A percentile compares a stretch with the other conserved stretches of the same genome.
These are phyloP conservation scores for Promerops cafer DNA, from an alignment of 2,113 vertebrate species.

Conservation along the genomic window DNA sequence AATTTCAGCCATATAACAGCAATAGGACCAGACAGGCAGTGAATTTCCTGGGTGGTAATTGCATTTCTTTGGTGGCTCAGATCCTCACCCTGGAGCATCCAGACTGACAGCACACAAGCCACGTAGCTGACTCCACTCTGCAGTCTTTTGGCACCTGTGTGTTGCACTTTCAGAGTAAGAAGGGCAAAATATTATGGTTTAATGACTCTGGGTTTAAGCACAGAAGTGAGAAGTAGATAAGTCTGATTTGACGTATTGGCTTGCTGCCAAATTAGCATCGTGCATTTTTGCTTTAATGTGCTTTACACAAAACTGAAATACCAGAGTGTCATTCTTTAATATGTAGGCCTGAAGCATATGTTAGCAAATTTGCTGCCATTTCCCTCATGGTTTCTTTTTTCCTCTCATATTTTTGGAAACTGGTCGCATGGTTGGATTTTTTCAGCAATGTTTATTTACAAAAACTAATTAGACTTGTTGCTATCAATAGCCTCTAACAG, in stretches of 20 bases:
- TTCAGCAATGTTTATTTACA: constrained; percentile 24
- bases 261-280: not conserved
- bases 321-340: not conserved
- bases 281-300: not conserved
- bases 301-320: not conserved
- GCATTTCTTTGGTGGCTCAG: not conserved
- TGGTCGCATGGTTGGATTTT: not conserved
- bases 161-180: not conserved
- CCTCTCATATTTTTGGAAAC: not conserved
- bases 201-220: not conserved
- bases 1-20: not conserved
- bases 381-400: not conserved
- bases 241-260: not conserved
- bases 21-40: not conserved
- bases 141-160: not conserved
- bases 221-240: not conserved
- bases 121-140: not conserved
- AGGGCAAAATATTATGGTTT: not conserved
- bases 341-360: not conserved
- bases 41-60: constrained; percentile 29
- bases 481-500: constrained; percentile 35
- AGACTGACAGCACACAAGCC: not conserved
- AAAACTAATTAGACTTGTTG: constrained; percentile 45
- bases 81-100: not conserved
- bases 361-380: not conserved